phyloP scores from a whole-genome alignment of 1,140 invertebrate species.

The Callitettix versicolor region DNA sequence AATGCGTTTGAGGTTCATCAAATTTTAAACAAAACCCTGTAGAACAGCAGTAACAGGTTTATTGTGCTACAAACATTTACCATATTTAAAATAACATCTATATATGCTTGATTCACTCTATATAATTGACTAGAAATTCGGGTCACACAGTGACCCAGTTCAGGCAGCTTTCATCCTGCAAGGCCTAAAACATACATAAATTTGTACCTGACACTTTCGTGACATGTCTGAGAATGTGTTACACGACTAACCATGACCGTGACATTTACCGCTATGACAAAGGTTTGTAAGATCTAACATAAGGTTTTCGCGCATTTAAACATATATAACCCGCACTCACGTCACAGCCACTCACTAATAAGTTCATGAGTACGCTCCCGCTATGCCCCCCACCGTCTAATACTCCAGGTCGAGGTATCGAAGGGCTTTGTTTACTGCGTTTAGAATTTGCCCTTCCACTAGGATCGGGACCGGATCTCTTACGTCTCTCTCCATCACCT shows the following conservation, averaged over 20 bases:
- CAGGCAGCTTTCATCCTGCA: no score
- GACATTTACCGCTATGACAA: background rate
- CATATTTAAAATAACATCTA: no score
- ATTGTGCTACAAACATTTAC: no score
- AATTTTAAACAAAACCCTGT: no score
- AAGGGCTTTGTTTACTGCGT: constrained; percentile 14
- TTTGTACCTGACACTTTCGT: background rate
- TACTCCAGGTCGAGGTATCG: constrained; percentile 14
- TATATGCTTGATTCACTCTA: no score
- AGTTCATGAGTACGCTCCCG: constrained; percentile 76
- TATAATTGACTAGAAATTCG: no score
- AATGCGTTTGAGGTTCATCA: no score
- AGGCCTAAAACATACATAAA: no score
- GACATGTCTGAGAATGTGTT: background rate
- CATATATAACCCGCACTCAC: constrained; percentile 81
- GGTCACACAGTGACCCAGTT: no score
- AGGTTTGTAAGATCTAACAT: constrained; percentile 7
- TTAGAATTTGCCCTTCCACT: constrained; percentile 15
- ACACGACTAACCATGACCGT: background rate
- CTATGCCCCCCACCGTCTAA: constrained; percentile 23
- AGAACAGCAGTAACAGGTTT: no score
- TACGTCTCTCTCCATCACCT: constrained; percentile 6
- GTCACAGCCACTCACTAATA: constrained; percentile 83
- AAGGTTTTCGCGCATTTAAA: constrained; percentile 34
- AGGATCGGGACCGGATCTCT: constrained; percentile 4